These are phyloP conservation scores for Oxygymnocypris stewartii DNA, from an alignment of 2,113 vertebrate species.

Conservation along the genomic window DNA sequence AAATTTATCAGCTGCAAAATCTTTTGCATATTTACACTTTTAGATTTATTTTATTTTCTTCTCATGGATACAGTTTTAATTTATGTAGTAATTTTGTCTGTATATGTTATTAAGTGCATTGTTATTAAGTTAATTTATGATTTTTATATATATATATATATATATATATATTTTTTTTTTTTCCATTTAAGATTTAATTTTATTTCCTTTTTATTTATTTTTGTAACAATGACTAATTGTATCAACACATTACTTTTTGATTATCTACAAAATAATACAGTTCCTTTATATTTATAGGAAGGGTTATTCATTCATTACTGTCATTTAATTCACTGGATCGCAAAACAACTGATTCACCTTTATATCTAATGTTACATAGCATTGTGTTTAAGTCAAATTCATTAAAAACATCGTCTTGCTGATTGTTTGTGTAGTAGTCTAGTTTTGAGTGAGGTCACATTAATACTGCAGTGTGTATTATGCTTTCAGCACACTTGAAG, in stretches of 20 bases:
- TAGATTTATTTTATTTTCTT: too few relatives aligned
- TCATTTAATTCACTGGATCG: background rate
- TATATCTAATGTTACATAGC: background rate
- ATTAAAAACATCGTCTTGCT: background rate
- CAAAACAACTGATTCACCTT: background rate
- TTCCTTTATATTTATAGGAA: too few relatives aligned
- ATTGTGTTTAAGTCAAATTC: background rate
- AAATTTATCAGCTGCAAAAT: background rate
- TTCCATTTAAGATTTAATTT: background rate
- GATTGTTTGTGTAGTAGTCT: background rate
- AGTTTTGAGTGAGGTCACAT: background rate
- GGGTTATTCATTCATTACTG: background rate
- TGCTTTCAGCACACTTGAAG: background rate
- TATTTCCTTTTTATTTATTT: background rate
- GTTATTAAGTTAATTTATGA: background rate
- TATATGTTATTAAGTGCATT: background rate
- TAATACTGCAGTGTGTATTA: slow-evolving; percentile 6
- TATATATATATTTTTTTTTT: too few relatives aligned
- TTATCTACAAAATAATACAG: too few relatives aligned
- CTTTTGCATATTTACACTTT: background rate
- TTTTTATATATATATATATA: background rate
- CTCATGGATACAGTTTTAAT: too few relatives aligned
- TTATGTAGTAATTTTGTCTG: too few relatives aligned
- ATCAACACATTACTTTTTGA: too few relatives aligned
- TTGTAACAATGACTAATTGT: background rate